Base-by-base conservation (phyloP, 92 coral and sea anemone genomes). In the Diadumene lineata region DNA sequence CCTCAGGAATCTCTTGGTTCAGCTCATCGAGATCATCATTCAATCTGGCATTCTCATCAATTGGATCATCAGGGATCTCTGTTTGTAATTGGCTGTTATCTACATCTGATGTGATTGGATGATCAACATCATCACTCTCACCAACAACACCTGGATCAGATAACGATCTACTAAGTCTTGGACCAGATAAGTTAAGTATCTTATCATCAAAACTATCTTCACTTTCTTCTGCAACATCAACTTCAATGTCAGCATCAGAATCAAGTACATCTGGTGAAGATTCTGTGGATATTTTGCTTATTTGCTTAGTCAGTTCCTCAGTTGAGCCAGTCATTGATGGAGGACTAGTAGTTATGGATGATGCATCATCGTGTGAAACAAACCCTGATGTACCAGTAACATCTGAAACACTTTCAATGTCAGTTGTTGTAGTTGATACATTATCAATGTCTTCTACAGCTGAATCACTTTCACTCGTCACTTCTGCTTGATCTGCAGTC, bases 141-240 rank as follows among this genome's bases (percentile, higher is more conserved):
- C 78, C 79, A 7, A 71, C 84, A 57, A 78, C 77, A 31, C 92
- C 82, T 22, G 96, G 97, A 50, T 96, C 94, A 7, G 99, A 96
- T 44, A 78, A 23, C 0, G 91, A 83, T 67, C 96, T 77, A 31
- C 75, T 64, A 4, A 57, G 23, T 9, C 58, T 69, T 72, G 68
- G 66, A 24, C 64, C 65, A 19, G 75, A 21, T 19, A 32, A 31
- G 18, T 55, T 32, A 19, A 31, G 33, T 2, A 69, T 27, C 57
- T 56, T 22, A 24, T 56, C 53, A 46, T 46, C 60, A 32, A 84
- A 82, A 16, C 69, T 60, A 60, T 73, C 92, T 27, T 58, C 84
- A 29, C 67, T 81, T 23, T 87, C 85, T n/a, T n/a, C n/a, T n/a
- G n/a, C n/a, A n/a, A n/a, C n/a, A 0, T 18, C 43, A 43, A 65